Base-by-base conservation (phyloP, 2,113 vertebrate species). In the Eretmochelys imbricata region DNA sequence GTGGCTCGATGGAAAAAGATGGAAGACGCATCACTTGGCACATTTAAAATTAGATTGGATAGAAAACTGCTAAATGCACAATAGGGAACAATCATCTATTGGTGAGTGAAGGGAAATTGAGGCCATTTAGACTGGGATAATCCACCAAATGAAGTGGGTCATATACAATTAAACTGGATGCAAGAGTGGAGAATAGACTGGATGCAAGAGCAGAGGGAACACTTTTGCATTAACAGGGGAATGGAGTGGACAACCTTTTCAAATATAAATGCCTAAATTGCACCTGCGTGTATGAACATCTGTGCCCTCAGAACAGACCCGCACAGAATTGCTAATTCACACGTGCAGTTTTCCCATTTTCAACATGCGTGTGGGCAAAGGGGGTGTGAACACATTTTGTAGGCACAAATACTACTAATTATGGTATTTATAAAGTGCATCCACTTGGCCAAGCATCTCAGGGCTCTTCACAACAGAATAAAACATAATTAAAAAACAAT, bases 1-100 rank as follows among this genome's bases (percentile, higher is more conserved):
- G 84, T 95, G 93, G 94, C 96, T 59, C 6, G 27, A 95, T 92
- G 94, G 90, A 92, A 96, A 83, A 91, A 96, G 93, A 54, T 27
- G 82, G 91, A 83, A 96, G 94, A 91, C 84, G 49, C 82, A 88
- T 65, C 95, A 88, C 54, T 49, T 13, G 27, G 57, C 57, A 59
- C 27, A 59, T 59, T 59, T 59, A 31, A 59, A 59, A 59, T 59
- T 59, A 59, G 57, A 14, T 13, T 31, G 27, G 57, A 14, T 59
- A 59, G 57, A 59, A 59, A 59, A 59, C 12, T 84, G 87, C 78
- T 72, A 89, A 93, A 38, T 1, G 89, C 95, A 80, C 85, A 89
- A 84, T 46, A 83, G 93, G 78, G 82, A 96, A n/a, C 1, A 25
- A 62, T 59, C 27, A 13, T 59, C 9, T 27, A 57, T 57, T 10